Base-by-base conservation (phyloP, 2,113 vertebrate species). In the Saiga tatarica region DNA sequence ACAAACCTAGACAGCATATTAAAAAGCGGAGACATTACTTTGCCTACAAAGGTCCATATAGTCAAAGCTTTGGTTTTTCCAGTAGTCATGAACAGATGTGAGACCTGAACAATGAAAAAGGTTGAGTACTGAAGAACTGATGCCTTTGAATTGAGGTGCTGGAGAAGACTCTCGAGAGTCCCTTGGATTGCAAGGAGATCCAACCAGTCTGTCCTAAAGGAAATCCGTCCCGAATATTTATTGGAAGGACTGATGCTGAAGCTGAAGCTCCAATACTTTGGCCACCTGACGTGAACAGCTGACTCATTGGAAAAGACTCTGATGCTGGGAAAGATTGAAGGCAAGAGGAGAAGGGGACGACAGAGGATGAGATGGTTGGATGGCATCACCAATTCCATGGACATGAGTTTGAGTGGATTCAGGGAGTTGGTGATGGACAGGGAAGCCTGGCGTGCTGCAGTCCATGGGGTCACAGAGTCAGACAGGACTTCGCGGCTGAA, bases 281-380 rank as follows among this genome's bases (percentile, higher is more conserved):
- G 17, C 64, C n/a, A 0, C 64, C 64, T 71, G 64, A 71, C 23
- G n/a, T 0, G 0, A 71, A 71, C 9, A 71, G n/a, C n/a, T 71
- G 17, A 36, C 64, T 71, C n/a, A 21, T 0, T 11, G 17, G n/a
- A 67, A 67, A 71, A 71, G 64, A 36, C 64, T 9, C 64, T 5
- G 64, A 71, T 36, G 64, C 17, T 21, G 64, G n/a, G 64, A 71
- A 71, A 36, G n/a, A 2, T 21, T 71, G 64, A 36, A 36, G 64
- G 64, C n/a, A 21, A 5, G 17, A 71, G n/a, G 9, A 71, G n/a
- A 71, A 71, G 64, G n/a, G 19, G 19, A 71, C 0, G 0, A 71
- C 17, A 36, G n/a, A 71, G 19, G 64, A 36, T 36, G n/a, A 12
- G 19, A 71, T 21, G n/a, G 64, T 71, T 36, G n/a, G n/a, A 71